Evolutionary conservation across 2,113 vertebrate species (phyloP), one percentile per base, ranked within the genome.

Genomic region (Perca flavescens): DNA sequence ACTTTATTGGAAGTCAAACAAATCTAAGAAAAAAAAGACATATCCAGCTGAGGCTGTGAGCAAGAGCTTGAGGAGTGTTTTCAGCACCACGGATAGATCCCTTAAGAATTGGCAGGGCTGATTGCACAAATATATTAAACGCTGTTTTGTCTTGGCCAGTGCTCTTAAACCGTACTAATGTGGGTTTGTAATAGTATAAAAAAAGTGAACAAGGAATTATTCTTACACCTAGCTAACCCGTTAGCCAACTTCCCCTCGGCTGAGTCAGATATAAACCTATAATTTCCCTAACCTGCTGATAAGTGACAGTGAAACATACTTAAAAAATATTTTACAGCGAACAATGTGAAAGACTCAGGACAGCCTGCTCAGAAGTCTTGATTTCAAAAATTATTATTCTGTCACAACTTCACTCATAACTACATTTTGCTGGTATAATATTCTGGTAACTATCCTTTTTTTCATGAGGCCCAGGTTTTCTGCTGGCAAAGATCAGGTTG

Each of bases 381-480:
- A 43, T 43, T 43, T 0, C 11, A 21, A 40, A n/a, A 36, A 12
- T 0, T 21, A 14, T n/a, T 6, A 21, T 63, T 43, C 4, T n/a
- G 61, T 40, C 36, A 22, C 3, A 43, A 3, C n/a, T 46, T 22
- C n/a, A 28, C 2, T 6, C 1, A 34, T 52, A 31, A 31, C 5
- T 10, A 19, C 4, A 19, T 17, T 31, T 25, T 47, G 0, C 1
- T 25, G 7, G 1, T 17, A 16, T 7, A 49, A 17, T 1, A 2
- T 17, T 17, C 0, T 5, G 2, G 7, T 16, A 16, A 17, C 5
- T 34, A 34, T 6, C 34, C 1, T 6, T 34, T 2, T 2, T 49
- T 1, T 0, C 0, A 34, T 1, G 2, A 49, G 15, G 2, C 0
- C 1, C 12, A 28, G 0, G 8, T 28, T 12, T 50, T 50, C 15